Evolutionary conservation across 2,888 invertebrate genomes (phyloP).

Genomic region (Polymixis lichenea): DNA sequence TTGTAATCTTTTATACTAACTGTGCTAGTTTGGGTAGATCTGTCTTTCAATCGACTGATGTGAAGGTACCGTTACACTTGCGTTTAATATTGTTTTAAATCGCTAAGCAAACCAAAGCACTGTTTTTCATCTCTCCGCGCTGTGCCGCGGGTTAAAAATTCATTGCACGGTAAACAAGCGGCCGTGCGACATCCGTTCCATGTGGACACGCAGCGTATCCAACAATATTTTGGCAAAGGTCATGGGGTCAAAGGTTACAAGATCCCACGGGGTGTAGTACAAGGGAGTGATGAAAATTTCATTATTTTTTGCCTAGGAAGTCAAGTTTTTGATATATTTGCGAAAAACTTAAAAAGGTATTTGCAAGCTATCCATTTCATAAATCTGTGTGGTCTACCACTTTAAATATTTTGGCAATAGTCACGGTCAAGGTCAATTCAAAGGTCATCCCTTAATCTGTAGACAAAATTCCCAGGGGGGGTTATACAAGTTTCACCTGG

Average conservation of each 20-base stretch:
- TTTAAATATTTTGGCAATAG: too few relatives aligned
- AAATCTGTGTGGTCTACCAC: too few relatives aligned
- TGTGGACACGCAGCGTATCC: neutral
- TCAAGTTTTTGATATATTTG: too few relatives aligned
- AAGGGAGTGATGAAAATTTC: too few relatives aligned
- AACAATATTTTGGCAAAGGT: neutral
- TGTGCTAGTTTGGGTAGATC: slow-evolving; percentile 63
- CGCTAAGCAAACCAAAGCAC: neutral
- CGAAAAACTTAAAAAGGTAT: too few relatives aligned
- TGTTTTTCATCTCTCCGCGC: neutral
- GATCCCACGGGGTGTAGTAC: too few relatives aligned
- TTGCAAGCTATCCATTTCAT: too few relatives aligned
- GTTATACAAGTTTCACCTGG: too few relatives aligned
- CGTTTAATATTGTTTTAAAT: slow-evolving; percentile 18
- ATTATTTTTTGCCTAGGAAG: too few relatives aligned
- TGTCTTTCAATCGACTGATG: slow-evolving; percentile 64
- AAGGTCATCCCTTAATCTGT: neutral
- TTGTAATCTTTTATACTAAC: slow-evolving; percentile 59
- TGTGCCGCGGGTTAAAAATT: neutral
- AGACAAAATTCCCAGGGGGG: too few relatives aligned
- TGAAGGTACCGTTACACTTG: slow-evolving; percentile 49
- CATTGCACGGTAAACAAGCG: neutral
- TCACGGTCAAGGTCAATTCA: neutral
- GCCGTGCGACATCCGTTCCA: neutral
- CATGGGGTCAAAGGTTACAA: neutral